phyloP scores from a whole-genome alignment of 2,113 vertebrate species.

The Anhinga rufa region DNA sequence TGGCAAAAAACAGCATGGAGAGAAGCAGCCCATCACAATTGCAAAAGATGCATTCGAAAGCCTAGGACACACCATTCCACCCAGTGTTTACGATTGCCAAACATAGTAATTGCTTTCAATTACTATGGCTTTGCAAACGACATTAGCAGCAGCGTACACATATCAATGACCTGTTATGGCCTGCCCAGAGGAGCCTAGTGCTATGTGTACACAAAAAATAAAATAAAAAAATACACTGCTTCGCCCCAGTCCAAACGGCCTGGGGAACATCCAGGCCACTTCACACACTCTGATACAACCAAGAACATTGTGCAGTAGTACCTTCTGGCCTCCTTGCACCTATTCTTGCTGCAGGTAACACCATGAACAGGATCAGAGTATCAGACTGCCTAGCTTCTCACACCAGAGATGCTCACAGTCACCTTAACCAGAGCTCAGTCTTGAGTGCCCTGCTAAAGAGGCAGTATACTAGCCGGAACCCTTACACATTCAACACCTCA shows the following conservation, averaged over 20 bases:
- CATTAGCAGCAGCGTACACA: not conserved
- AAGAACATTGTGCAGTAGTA: not conserved
- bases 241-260: not conserved
- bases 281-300: not conserved
- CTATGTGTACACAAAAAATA: not conserved
- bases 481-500: not conserved
- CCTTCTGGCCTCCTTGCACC: not conserved
- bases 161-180: not conserved
- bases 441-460: not conserved
- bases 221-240: not conserved
- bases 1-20: not conserved
- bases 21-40: not conserved
- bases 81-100: not conserved
- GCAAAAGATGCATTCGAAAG: not conserved
- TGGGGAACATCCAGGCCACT: not conserved
- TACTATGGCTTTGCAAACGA: not conserved
- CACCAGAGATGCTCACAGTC: not conserved
- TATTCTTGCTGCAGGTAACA: not conserved
- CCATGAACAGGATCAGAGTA: not conserved
- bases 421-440: not conserved
- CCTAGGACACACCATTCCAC: not conserved
- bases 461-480: not conserved
- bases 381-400: not conserved
- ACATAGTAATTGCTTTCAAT: not conserved
- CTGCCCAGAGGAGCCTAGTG: not conserved